A percentile compares a stretch with the other conserved stretches of the same genome.
These are phyloP conservation scores for Automeris io DNA, from an alignment of 2,888 invertebrate species.

Conservation along the genomic window DNA sequence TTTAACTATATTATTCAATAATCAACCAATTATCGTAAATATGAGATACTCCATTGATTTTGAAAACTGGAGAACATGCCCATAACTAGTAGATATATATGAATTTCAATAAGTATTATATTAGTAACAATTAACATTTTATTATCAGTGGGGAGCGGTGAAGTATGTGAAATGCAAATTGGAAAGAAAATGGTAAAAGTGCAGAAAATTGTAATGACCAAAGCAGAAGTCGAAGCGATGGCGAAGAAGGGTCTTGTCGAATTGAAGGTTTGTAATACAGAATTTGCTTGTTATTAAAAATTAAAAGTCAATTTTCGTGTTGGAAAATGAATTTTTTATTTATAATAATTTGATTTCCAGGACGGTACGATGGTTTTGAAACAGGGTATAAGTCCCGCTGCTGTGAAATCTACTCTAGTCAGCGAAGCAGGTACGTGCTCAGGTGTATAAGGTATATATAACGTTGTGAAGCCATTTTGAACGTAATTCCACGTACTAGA, in stretches of 20 bases:
- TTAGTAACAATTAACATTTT: no score
- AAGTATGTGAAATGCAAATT: slow-evolving; percentile 72
- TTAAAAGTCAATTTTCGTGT: not conserved
- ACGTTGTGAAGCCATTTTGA: no score
- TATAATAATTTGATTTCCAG: slow-evolving; percentile 28
- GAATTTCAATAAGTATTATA: no score
- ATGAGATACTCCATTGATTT: no score
- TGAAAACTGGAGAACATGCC: no score
- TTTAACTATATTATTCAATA: no score
- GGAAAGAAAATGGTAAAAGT: slow-evolving; percentile 80
- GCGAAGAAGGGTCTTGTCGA: slow-evolving; percentile 80
- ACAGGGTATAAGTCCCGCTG: slow-evolving; percentile 51
- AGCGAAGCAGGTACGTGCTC: slow-evolving; percentile 39
- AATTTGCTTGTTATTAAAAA: not conserved
- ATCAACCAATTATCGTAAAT: no score
- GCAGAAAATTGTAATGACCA: slow-evolving; percentile 81
- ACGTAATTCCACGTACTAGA: no score
- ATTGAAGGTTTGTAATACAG: slow-evolving; percentile 61
- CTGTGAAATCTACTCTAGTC: slow-evolving; percentile 37
- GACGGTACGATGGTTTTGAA: slow-evolving; percentile 71
- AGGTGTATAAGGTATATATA: no score
- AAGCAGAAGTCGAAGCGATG: slow-evolving; percentile 81
- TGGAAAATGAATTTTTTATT: not conserved
- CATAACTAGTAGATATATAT: no score
- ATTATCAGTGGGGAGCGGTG: slow-evolving; percentile 36